Evolutionary conservation across 2,888 invertebrate species (phyloP), one percentile per base, ranked within the genome.

Genomic region (Sinelater perroti): DNA sequence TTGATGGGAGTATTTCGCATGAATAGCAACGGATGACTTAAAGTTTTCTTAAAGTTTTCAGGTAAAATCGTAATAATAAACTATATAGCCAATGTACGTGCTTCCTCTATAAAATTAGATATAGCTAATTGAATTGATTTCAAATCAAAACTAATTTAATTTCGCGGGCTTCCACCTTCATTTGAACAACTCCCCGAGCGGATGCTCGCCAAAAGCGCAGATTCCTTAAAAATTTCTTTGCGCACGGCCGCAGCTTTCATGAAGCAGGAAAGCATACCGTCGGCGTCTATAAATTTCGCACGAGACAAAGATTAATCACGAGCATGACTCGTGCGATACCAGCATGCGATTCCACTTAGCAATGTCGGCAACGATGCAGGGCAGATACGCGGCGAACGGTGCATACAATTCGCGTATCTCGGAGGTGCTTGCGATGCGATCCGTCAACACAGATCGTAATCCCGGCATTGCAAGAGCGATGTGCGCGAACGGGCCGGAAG

Each of bases 231-330:
- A n/a, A n/a, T n/a, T n/a, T n/a, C n/a, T n/a, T n/a, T n/a, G n/a
- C n/a, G n/a, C n/a, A n/a, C n/a, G 30, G 30, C 18, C 17, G 17
- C 17, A 2, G 30, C 17, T 45, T 45, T n/a, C n/a, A 30, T 30
- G 18, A 30, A 45, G 45, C 17, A 20, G 38, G 55, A 49, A 46
- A 55, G 44, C 31, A 20, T 6, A 38, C 28, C 58, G 65, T 57
- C 55, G 57, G 61, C 63, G 54, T 63, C 56, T 49, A 63, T 61
- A 58, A 63, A 65, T 63, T 65, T 64, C 42, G 54, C 58, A 62
- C 46, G 59, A 60, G 53, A 53, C 56, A 33, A 50, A 62, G 47
- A 62, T 62, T 62, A 60, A 62, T 62, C 62, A 62, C 44, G 47
- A 30, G 47, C 52, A 53, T 60, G 58, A 60, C 59, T 61, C 60